phyloP scores from a whole-genome alignment of 1,140 invertebrate species.

The Drosophila bocqueti region DNA sequence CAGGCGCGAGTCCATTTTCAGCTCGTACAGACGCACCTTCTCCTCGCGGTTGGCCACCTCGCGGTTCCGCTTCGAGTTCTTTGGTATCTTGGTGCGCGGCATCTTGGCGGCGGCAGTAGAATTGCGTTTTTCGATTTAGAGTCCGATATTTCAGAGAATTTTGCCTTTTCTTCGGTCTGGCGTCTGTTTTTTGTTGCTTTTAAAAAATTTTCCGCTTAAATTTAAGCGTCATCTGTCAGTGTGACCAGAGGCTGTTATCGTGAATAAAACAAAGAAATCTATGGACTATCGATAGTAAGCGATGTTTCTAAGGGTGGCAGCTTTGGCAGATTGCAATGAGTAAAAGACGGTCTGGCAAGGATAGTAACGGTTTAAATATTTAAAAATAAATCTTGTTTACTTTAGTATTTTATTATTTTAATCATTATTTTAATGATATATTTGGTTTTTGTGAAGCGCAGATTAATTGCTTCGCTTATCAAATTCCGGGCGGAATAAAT shows the following conservation, averaged over 20 bases:
- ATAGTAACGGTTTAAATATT: background rate
- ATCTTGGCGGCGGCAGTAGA: constrained; percentile 40
- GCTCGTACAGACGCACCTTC: constrained; percentile 72
- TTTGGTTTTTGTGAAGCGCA: background rate
- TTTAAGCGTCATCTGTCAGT: constrained; percentile 36
- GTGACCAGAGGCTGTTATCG: constrained; percentile 4
- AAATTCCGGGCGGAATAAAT: background rate
- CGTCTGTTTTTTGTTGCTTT: constrained; percentile 38
- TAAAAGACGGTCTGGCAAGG: background rate
- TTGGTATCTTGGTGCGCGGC: constrained; percentile 82
- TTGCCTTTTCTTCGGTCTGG: background rate
- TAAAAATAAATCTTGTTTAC: background rate
- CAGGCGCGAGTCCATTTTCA: constrained; percentile 63
- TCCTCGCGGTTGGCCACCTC: constrained; percentile 76
- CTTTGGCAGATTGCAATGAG: too few relatives aligned
- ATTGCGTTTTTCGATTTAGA: background rate
- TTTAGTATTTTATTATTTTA: background rate
- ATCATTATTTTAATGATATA: background rate
- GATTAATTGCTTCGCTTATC: background rate
- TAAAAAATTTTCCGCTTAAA: constrained; percentile 67
- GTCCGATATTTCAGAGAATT: background rate
- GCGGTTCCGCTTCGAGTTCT: constrained; percentile 79
- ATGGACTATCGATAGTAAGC: background rate
- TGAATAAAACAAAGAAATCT: background rate
- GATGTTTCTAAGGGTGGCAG: background rate